Conservation (phyloP, 2,797 vertebrate genomes). For the Myoxocephalus aenaeus region DNA sequence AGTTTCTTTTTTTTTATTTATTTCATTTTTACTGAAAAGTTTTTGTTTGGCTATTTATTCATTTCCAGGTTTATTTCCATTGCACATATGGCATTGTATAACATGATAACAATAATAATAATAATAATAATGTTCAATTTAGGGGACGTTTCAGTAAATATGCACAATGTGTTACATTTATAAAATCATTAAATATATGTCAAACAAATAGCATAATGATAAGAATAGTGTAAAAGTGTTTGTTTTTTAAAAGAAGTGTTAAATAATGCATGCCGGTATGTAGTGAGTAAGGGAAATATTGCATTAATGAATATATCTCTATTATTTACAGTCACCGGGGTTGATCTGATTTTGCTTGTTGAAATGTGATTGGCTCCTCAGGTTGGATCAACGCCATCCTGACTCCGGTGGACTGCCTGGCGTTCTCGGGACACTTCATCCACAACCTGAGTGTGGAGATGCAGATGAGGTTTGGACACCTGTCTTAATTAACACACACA, state of each 20-base stretch:
- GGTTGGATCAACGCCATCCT: conserved; percentile 99
- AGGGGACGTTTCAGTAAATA: neutral
- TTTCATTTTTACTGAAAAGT: neutral
- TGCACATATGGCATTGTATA: no score
- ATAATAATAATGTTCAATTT: neutral
- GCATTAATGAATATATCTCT: neutral
- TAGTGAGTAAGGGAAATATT: neutral
- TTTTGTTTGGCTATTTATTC: neutral
- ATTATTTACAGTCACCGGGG: neutral
- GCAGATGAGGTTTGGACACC: conserved; percentile 93
- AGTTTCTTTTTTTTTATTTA: neutral
- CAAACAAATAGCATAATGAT: neutral
- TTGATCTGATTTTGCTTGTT: neutral
- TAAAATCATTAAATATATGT: neutral
- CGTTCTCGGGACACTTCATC: conserved; percentile 96
- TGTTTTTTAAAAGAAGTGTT: no score
- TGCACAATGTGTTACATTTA: neutral
- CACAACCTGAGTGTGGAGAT: conserved; percentile 98
- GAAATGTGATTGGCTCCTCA: conserved; percentile 62
- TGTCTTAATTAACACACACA: neutral
- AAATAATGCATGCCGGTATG: neutral
- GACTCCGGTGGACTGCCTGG: conserved; percentile 97
- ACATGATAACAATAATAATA: neutral
- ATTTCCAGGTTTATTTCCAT: neutral
- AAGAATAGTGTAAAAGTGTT: neutral